These are phyloP conservation scores for Alexandromys fortis DNA, from an alignment of 2,113 vertebrate species.

Conservation along the genomic window DNA sequence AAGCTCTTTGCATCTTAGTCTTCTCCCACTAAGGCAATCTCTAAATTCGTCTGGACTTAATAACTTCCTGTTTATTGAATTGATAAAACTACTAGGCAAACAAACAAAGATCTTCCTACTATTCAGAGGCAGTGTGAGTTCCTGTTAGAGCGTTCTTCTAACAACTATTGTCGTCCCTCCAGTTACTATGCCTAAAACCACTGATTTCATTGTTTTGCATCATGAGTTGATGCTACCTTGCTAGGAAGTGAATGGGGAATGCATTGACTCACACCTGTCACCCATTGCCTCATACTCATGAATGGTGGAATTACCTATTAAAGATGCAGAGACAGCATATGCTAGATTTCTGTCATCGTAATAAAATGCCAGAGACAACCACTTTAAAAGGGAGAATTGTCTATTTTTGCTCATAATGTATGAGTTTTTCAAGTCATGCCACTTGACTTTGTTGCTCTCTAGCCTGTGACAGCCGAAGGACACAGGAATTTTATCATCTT, in stretches of 20 bases:
- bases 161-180: not conserved
- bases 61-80: not conserved
- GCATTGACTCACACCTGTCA: rapidly evolving
- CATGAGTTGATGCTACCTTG: not conserved
- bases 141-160: not conserved
- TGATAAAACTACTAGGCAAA: not conserved
- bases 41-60: not conserved
- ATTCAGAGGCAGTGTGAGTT: not conserved
- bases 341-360: not conserved
- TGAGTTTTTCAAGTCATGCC: not conserved
- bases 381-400: not conserved
- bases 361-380: not conserved
- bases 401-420: not conserved
- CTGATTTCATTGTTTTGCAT: not conserved
- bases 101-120: not conserved
- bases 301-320: not conserved
- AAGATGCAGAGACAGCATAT: not conserved
- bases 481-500: not conserved
- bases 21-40: not conserved
- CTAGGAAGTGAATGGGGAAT: not conserved
- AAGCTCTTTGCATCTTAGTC: not conserved
- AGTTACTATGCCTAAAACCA: not conserved
- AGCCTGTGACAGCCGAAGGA: not conserved
- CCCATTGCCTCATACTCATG: not conserved
- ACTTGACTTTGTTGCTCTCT: not conserved